Conservation (phyloP, 2,797 vertebrate species). For the Microctenopoma stevenorrisi region DNA sequence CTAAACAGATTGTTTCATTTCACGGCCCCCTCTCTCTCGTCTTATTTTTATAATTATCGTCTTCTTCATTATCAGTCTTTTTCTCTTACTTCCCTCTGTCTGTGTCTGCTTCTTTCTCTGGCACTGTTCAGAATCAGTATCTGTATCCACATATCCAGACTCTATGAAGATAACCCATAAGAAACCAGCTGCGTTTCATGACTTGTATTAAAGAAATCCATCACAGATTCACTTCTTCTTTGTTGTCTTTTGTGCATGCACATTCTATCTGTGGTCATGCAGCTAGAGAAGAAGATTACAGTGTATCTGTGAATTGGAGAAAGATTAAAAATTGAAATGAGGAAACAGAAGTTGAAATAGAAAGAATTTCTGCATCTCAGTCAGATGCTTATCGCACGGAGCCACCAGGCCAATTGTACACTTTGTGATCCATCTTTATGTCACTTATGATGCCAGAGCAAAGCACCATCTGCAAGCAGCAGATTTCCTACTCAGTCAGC, state of each 20-base stretch:
- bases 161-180: conserved; percentile 23
- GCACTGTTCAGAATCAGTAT: neutral
- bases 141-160: conserved; percentile 1
- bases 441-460: neutral
- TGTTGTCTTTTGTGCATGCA: neutral
- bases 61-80: conserved; percentile 27
- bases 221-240: conserved; percentile 16
- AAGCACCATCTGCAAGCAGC: neutral
- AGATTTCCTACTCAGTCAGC: conserved; percentile 12
- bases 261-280: conserved; percentile 27
- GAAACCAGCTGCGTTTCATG: conserved; percentile 13
- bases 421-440: neutral
- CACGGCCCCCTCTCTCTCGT: neutral
- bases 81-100: conserved; percentile 4
- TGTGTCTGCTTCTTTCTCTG: neutral
- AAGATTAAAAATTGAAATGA: conserved; percentile 17
- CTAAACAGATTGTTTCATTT: conserved; percentile 22
- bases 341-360: neutral
- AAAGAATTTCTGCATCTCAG: neutral
- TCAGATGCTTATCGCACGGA: no score
- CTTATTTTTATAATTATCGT: conserved; percentile 18
- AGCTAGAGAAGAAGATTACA: conserved; percentile 29
- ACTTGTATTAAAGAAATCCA: conserved; percentile 7
- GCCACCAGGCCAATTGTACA: no score
- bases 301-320: conserved; percentile 30